phyloP scores from a whole-genome alignment of 2,888 invertebrate species.

The Hydrotaea cyrtoneurina region DNA sequence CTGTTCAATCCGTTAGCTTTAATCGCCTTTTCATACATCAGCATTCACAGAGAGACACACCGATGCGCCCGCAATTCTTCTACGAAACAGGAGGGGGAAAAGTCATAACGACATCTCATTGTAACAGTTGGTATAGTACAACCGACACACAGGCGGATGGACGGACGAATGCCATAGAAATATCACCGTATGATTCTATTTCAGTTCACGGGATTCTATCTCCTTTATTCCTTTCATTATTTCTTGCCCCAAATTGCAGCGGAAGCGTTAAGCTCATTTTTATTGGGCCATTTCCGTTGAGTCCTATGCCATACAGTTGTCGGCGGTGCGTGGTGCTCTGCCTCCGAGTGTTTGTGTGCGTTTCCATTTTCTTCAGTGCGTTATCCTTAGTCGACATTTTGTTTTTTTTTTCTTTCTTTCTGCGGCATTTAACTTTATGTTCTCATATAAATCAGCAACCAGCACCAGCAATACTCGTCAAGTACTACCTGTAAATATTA shows the following conservation, averaged over 20 bases:
- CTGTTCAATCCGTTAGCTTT: background rate
- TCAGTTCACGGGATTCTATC: background rate
- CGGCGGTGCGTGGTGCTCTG: background rate
- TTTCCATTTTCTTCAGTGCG: constrained; percentile 3
- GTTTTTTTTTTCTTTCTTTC: background rate
- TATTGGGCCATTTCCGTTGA: constrained; percentile 38
- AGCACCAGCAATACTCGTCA: background rate
- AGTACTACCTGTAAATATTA: background rate
- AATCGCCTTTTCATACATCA: background rate
- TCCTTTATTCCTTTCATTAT: background rate
- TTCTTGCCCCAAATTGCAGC: constrained; percentile 26
- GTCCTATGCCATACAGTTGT: background rate
- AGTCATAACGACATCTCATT: background rate
- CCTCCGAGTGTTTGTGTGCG: background rate
- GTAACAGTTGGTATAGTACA: background rate
- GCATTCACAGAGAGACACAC: background rate
- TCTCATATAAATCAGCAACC: too few species aligned
- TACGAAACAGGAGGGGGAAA: background rate
- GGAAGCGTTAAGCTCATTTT: constrained; percentile 44
- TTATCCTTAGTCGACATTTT: background rate
- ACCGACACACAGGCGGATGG: background rate
- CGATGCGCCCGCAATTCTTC: background rate
- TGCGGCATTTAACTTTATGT: background rate
- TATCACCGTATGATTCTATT: background rate
- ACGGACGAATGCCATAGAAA: background rate